Evolutionary conservation across 2,113 vertebrate genomes (phyloP).

Genomic region (Climacteris rufus): DNA sequence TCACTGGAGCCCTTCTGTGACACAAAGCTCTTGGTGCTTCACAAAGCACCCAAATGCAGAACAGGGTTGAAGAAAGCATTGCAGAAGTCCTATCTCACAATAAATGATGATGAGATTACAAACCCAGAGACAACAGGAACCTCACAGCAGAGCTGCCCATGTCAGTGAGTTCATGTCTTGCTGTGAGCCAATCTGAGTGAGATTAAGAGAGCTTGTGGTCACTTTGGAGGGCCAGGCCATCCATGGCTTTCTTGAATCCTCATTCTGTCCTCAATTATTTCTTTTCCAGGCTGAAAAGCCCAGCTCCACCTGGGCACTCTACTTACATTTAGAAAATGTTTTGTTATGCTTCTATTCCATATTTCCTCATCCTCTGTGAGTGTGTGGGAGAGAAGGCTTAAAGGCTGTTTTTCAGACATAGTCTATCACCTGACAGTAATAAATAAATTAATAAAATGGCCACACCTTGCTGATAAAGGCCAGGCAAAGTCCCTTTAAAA

Average conservation of each 20-base stretch:
- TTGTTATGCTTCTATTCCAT: accelerated
- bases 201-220: background rate
- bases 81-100: background rate
- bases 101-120: background rate
- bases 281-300: background rate
- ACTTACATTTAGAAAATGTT: background rate
- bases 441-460: background rate
- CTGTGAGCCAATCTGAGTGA: background rate
- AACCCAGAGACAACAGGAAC: background rate
- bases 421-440: background rate
- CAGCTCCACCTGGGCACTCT: background rate
- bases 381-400: background rate
- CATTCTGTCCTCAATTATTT: background rate
- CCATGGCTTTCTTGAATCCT: background rate
- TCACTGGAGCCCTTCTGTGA: background rate
- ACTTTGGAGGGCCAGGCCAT: background rate
- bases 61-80: background rate
- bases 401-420: accelerated
- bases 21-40: background rate
- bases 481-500: background rate
- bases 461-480: background rate
- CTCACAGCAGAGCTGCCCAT: background rate
- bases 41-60: background rate
- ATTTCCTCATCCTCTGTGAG: background rate
- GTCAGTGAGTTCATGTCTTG: background rate